Evolutionary conservation across 2,797 vertebrate genomes (phyloP).

Genomic region (Ciconia nigra): DNA sequence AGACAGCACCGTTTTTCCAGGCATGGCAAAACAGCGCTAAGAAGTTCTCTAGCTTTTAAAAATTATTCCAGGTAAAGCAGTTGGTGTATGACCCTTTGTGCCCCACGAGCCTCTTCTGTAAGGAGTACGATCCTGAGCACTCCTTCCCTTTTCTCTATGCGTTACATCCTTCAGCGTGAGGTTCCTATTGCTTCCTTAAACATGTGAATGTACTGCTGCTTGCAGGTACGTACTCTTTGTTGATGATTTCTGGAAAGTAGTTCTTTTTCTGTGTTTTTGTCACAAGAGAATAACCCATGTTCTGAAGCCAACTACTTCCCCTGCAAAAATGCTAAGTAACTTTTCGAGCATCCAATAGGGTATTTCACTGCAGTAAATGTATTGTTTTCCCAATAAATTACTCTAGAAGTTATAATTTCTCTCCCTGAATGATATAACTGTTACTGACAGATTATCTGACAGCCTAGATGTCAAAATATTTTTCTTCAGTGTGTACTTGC

Average conservation of each 20-base stretch:
- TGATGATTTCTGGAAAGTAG: not conserved
- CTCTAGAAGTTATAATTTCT: constrained; percentile 29
- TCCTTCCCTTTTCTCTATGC: not conserved
- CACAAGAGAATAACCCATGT: not conserved
- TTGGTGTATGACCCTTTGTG: not conserved
- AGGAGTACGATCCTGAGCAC: not conserved
- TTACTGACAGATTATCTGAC: constrained; percentile 48
- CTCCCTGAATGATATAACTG: constrained; percentile 5
- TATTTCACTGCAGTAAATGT: constrained; percentile 4
- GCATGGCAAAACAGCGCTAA: not conserved
- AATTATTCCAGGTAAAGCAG: not conserved
- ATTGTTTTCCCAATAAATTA: constrained; percentile 48
- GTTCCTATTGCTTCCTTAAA: not conserved
- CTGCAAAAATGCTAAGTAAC: not conserved
- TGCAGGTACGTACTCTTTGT: not conserved
- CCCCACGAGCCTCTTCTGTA: rapidly evolving
- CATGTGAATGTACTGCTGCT: not conserved
- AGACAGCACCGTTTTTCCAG: not conserved
- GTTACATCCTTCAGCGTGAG: not conserved
- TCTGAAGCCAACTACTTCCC: not conserved
- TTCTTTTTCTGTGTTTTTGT: not conserved
- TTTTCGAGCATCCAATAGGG: not conserved
- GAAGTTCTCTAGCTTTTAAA: not conserved
- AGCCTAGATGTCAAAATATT: constrained; percentile 61
- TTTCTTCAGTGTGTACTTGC: constrained; percentile 40